Evolutionary conservation across 2,113 vertebrate genomes (phyloP).

Genomic region (Donacobius atricapilla): DNA sequence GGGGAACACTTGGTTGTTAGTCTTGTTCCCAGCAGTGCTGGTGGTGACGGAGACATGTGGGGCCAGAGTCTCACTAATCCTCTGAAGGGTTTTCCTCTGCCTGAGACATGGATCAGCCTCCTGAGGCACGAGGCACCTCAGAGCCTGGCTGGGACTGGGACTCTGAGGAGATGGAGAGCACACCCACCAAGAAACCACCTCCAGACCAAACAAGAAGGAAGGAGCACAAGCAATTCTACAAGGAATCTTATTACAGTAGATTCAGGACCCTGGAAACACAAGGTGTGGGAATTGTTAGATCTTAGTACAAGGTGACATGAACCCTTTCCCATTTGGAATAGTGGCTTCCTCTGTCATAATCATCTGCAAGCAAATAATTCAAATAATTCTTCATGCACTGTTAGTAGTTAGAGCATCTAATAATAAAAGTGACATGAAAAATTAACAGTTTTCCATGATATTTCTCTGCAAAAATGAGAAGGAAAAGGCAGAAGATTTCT

Average conservation of each 20-base stretch:
- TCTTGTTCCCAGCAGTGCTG: background rate
- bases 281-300: background rate
- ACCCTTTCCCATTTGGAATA: background rate
- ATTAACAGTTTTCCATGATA: background rate
- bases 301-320: background rate
- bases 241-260: background rate
- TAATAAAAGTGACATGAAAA: background rate
- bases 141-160: background rate
- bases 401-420: background rate
- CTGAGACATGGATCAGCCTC: background rate
- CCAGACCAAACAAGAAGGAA: background rate
- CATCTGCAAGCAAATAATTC: background rate
- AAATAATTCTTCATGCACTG: background rate
- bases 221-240: fast-evolving
- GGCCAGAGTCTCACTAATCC: background rate
- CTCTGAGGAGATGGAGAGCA: background rate
- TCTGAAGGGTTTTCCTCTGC: background rate
- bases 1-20: background rate
- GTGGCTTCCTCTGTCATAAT: background rate
- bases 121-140: background rate
- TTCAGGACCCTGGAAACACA: background rate
- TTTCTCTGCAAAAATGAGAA: background rate
- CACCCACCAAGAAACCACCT: background rate
- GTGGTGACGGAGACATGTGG: fast-evolving
- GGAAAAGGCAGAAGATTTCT: background rate